These are phyloP conservation scores for Andrena trimmerana DNA, from an alignment of 2,888 invertebrate genomes.

Conservation along the genomic window DNA sequence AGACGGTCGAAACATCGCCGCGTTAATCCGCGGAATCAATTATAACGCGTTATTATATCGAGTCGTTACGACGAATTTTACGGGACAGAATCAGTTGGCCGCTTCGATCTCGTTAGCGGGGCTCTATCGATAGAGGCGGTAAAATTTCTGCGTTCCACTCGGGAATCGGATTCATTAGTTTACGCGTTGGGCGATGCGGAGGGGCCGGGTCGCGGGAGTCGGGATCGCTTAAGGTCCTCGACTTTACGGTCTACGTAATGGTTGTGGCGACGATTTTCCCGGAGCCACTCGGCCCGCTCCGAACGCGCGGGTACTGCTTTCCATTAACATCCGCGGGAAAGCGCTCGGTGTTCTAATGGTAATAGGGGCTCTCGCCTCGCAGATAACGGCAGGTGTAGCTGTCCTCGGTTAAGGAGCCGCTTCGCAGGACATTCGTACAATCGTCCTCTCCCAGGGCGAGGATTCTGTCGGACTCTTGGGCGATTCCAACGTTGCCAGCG, in stretches of 20 bases:
- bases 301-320: slow-evolving; percentile 63
- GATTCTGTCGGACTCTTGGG: neutral
- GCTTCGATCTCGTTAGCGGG: slow-evolving; percentile 16
- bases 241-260: slow-evolving; percentile 61
- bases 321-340: slow-evolving; percentile 68
- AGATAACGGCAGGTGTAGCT: slow-evolving; percentile 66
- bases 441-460: slow-evolving; percentile 9
- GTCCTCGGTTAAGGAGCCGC: slow-evolving; percentile 34
- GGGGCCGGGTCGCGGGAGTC: slow-evolving; percentile 8
- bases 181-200: neutral
- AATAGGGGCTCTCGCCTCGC: slow-evolving; percentile 56
- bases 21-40: slow-evolving; percentile 49
- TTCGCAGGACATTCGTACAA: slow-evolving; percentile 44
- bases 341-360: slow-evolving; percentile 60
- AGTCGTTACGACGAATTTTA: neutral
- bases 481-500: neutral
- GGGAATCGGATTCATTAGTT: slow-evolving; percentile 27
- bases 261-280: slow-evolving; percentile 57
- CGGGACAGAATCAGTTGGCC: neutral
- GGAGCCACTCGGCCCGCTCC: slow-evolving; percentile 36
- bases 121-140: neutral
- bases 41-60: slow-evolving; percentile 40
- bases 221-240: slow-evolving; percentile 43
- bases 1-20: slow-evolving; percentile 2
- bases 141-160: neutral